These are phyloP conservation scores for Oasisia sp. DNA, from an alignment of 2,888 invertebrate genomes.

Conservation along the genomic window DNA sequence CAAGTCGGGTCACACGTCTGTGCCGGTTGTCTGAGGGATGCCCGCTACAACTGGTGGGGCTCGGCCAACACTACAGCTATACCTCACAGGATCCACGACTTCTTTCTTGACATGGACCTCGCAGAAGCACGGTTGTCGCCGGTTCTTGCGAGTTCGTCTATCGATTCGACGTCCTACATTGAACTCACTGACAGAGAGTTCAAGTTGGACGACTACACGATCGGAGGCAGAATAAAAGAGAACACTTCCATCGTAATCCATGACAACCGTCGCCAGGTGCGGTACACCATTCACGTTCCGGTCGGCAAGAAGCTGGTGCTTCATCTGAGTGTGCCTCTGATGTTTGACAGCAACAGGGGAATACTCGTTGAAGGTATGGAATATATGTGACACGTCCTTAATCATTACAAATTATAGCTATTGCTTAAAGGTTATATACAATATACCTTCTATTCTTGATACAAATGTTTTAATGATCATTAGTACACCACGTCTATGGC, in stretches of 20 bases:
- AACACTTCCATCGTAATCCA: too few relatives aligned
- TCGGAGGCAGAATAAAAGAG: not conserved
- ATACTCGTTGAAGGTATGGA: not conserved
- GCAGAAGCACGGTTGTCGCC: not conserved
- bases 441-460: too few relatives aligned
- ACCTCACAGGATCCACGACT: conserved; percentile 26
- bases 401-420: not conserved
- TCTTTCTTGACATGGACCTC: not conserved
- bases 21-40: not conserved
- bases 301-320: not conserved
- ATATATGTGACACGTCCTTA: not conserved
- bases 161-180: not conserved
- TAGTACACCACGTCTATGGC: too few relatives aligned
- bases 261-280: not conserved
- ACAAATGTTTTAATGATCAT: too few relatives aligned
- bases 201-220: conserved; percentile 6
- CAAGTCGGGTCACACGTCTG: not conserved
- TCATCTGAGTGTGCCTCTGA: not conserved
- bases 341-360: not conserved
- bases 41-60: conserved; percentile 34
- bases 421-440: not conserved
- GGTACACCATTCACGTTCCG: not conserved
- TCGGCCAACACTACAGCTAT: conserved; percentile 20
- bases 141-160: not conserved
- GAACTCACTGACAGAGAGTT: not conserved